phyloP scores from a whole-genome alignment of 2,888 invertebrate species.

The Augiades crinisus region DNA sequence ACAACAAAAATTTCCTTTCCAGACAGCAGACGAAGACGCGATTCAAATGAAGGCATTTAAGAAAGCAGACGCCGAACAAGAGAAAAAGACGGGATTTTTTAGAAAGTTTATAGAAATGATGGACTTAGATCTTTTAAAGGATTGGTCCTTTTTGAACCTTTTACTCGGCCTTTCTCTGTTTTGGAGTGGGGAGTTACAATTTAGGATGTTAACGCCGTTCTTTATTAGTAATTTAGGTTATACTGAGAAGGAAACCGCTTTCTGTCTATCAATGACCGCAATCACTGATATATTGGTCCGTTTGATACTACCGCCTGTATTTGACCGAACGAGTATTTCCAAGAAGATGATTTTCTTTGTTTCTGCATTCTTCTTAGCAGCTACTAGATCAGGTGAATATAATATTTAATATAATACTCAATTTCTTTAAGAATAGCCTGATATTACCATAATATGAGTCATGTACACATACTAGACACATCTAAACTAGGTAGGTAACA shows the following conservation, averaged over 20 bases:
- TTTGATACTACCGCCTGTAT: constrained; percentile 87
- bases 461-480: too few relatives aligned
- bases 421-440: too few relatives aligned
- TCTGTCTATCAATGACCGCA: constrained; percentile 88
- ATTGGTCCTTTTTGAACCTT: constrained; percentile 87
- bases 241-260: constrained; percentile 85
- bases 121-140: constrained; percentile 87
- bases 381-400: constrained; percentile 86
- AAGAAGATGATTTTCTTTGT: constrained; percentile 87
- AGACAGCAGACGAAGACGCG: constrained; percentile 72
- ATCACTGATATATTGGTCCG: constrained; percentile 88
- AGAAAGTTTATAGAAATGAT: constrained; percentile 83
- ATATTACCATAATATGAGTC: too few relatives aligned
- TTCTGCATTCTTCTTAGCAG: constrained; percentile 86
- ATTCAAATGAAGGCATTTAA: constrained; percentile 74
- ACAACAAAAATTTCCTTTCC: constrained; percentile 38
- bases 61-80: constrained; percentile 53
- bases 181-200: constrained; percentile 88
- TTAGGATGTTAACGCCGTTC: constrained; percentile 87
- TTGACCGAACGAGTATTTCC: constrained; percentile 84
- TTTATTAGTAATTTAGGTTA: constrained; percentile 83
- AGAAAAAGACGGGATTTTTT: constrained; percentile 67
- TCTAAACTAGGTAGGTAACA: too few relatives aligned
- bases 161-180: constrained; percentile 87
- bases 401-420: background rate